phyloP scores from a whole-genome alignment of 2,888 invertebrate species.

The Parnassius smintheus region DNA sequence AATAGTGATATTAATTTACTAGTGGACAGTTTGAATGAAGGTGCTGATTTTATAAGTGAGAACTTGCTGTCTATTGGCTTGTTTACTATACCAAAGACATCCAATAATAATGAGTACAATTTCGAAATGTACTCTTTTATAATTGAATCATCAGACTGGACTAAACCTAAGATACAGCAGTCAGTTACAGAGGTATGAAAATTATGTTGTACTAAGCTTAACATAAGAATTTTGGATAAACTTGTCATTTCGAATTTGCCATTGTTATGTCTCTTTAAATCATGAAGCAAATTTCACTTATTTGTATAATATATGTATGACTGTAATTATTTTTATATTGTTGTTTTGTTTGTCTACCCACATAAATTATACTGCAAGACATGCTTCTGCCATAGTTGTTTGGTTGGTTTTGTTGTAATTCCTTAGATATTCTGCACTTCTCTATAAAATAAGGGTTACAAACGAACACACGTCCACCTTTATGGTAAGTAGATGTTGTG shows the following conservation, averaged over 20 bases:
- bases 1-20: constrained; percentile 49
- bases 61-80: constrained; percentile 64
- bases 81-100: constrained; percentile 57
- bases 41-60: constrained; percentile 53
- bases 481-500: no score
- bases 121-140: constrained; percentile 69
- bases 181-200: constrained; percentile 58
- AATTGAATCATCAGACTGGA: constrained; percentile 60
- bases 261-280: background rate
- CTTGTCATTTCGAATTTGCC: background rate
- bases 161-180: constrained; percentile 56
- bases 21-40: constrained; percentile 49
- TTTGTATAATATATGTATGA: no score
- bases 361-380: no score
- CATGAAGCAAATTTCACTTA: no score
- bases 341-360: no score
- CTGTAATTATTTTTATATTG: no score
- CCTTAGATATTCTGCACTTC: no score
- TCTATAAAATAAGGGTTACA: no score
- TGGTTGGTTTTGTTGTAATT: no score
- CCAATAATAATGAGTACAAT: constrained; percentile 39
- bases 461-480: no score
- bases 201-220: background rate
- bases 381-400: no score
- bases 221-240: constrained; percentile 10